phyloP scores from a whole-genome alignment of 2,888 invertebrate species.

The Euplexia lucipara region DNA sequence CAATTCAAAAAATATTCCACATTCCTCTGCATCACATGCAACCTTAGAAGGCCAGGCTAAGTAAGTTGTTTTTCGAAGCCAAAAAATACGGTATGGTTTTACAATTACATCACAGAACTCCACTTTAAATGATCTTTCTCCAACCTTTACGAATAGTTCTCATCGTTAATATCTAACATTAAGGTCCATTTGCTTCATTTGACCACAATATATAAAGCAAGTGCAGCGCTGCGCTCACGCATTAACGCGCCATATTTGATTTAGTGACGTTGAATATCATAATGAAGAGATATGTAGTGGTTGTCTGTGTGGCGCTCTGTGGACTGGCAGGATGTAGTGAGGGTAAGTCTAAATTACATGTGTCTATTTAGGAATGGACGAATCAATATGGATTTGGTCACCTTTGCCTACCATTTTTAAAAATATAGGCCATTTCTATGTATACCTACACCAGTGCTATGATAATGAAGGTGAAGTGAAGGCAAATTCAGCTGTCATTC shows the following conservation, averaged over 20 bases:
- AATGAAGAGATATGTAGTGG: constrained; percentile 51
- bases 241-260: constrained; percentile 35
- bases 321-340: constrained; percentile 19
- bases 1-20: too few species aligned
- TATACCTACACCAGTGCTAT: too few species aligned
- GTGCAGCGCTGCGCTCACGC: constrained; percentile 36
- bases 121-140: constrained; percentile 19
- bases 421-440: too few species aligned
- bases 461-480: too few species aligned
- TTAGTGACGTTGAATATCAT: constrained; percentile 32
- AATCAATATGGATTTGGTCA: too few species aligned
- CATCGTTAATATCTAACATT: constrained; percentile 34
- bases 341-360: constrained; percentile 42
- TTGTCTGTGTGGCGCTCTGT: constrained; percentile 44
- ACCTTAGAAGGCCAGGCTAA: too few species aligned
- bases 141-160: constrained; percentile 15
- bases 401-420: too few species aligned
- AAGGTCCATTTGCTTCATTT: constrained; percentile 31
- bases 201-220: constrained; percentile 52
- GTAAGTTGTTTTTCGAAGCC: too few species aligned
- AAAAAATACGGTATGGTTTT: too few species aligned
- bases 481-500: too few species aligned
- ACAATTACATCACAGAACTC: constrained; percentile 9
- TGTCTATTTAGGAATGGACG: too few species aligned
- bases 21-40: too few species aligned